phyloP scores from a whole-genome alignment of 2,113 vertebrate species.

The Pedionomus torquatus region DNA sequence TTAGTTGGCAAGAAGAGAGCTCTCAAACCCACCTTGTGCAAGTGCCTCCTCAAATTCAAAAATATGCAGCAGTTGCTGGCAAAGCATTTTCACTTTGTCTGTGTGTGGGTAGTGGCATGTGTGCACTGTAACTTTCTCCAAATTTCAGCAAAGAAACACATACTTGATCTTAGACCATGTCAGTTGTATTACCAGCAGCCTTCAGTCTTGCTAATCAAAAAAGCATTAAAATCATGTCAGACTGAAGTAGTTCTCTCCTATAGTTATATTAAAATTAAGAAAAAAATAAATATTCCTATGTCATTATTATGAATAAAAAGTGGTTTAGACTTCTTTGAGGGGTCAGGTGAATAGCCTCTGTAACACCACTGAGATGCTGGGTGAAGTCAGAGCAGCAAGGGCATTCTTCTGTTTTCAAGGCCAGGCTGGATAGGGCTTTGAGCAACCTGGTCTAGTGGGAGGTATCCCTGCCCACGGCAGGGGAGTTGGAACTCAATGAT shows the following conservation, averaged over 20 bases:
- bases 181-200: background rate
- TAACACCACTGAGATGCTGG: background rate
- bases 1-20: background rate
- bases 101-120: background rate
- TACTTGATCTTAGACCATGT: background rate
- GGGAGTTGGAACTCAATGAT: no score
- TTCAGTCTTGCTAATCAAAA: background rate
- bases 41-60: slow-evolving; percentile 18
- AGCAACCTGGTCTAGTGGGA: no score
- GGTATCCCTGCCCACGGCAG: no score
- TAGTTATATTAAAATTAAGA: background rate
- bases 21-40: background rate
- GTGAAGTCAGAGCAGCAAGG: background rate
- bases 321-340: background rate
- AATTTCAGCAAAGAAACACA: background rate
- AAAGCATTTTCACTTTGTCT: background rate
- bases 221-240: background rate
- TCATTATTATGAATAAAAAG: background rate
- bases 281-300: background rate
- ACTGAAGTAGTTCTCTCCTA: background rate
- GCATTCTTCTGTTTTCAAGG: background rate
- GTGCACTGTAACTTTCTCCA: background rate
- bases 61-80: background rate
- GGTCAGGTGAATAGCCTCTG: background rate
- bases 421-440: no score